Conservation (phyloP, 2,888 invertebrate genomes). For the Carcina quercana region DNA sequence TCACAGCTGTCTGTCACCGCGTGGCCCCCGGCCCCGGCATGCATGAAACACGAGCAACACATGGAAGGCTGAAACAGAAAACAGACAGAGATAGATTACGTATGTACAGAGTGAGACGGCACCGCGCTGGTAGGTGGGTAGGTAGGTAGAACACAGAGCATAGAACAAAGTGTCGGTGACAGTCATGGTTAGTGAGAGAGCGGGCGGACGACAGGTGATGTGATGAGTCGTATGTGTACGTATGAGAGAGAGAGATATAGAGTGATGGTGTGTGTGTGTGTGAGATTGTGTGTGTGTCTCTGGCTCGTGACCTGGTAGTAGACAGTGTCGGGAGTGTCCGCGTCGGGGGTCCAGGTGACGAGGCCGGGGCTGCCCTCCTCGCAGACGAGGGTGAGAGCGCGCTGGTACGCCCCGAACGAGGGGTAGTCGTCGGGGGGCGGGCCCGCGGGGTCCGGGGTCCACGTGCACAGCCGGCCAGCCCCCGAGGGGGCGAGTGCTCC, state of each 20-base stretch:
- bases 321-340: constrained; percentile 90
- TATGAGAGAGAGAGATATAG: too few relatives aligned
- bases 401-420: constrained; percentile 93
- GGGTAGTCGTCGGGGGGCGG: constrained; percentile 87
- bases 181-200: too few relatives aligned
- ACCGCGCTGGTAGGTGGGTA: not conserved
- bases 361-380: constrained; percentile 89
- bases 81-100: constrained; percentile 58
- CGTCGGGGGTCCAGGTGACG: constrained; percentile 90
- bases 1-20: too few relatives aligned
- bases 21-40: too few relatives aligned
- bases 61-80: constrained; percentile 73
- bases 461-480: constrained; percentile 89
- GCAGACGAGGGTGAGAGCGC: constrained; percentile 87
- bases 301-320: constrained; percentile 96
- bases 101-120: constrained; percentile 36
- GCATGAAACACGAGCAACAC: constrained; percentile 62
- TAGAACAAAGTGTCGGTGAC: too few relatives aligned
- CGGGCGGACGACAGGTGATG: too few relatives aligned
- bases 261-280: too few relatives aligned
- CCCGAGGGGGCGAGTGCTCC: constrained; percentile 84
- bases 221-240: too few relatives aligned
- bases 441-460: constrained; percentile 84
- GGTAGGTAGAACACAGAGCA: not conserved
- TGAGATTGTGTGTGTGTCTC: too few relatives aligned